Base-by-base conservation (phyloP, 2,888 invertebrate species). In the Pharmacophagus antenor region DNA sequence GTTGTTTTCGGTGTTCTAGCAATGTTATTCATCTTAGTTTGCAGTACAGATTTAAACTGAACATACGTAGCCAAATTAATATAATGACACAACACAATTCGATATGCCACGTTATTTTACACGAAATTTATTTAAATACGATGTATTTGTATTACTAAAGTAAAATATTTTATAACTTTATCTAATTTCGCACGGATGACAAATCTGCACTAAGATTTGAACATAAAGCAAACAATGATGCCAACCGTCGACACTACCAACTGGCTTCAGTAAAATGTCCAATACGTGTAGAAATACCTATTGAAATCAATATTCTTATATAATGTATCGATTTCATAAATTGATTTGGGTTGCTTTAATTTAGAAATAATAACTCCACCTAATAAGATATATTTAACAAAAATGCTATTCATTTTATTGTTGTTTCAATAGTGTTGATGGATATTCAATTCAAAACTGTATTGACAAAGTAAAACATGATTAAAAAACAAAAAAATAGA, bases 1-100 rank as follows among this genome's bases (percentile, higher is more conserved):
- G 95, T 94, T 71, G 94, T 93, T 92, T 97, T 98, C 44, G 95
- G 93, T 62, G 79, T 77, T 80, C 84, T 86, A 41, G 79, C 69
- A 64, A 77, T 80, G 76, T 80, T 84, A 80, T 82, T 86, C 88
- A 88, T 88, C 71, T 78, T 82, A 49, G 54, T 22, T 55, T 58
- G 49, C 27, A 57, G 61, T 70, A 73, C 72, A 64, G 62, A 64
- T 66, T 68, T 72, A 66, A 63, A 69, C 47, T 58, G 37, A 60
- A 56, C 60, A 59, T 47, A 56, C 56, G 56, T 53, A 42, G 25
- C 10, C 21, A 56, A 55, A 50, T n/a, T 21, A 41, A 44, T 37
- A 55, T 55, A 42, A 21, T 41, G 15, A 48, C 53, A 61, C 63
- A 64, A 46, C 60, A 65, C 58, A 47, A 21, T 42, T 23, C 54